phyloP scores from a whole-genome alignment of 2,888 invertebrate genomes.

The Resseliella maxima region DNA sequence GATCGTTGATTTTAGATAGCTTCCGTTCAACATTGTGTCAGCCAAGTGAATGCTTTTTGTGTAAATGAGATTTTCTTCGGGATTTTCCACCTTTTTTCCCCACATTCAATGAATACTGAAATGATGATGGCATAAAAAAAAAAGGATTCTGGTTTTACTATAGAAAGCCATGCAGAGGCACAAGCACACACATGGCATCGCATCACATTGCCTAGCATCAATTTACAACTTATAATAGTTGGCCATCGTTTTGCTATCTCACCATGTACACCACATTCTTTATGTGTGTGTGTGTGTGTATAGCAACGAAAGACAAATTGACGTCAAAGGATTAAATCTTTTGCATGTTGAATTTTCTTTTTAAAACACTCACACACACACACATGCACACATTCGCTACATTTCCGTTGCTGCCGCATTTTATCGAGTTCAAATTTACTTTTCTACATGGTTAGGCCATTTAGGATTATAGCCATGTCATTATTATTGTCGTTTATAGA shows the following conservation, averaged over 20 bases:
- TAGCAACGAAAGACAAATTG: conserved; percentile 22
- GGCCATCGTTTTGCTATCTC: not conserved
- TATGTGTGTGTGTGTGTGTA: too few species aligned
- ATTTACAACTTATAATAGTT: too few species aligned
- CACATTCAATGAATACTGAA: not conserved
- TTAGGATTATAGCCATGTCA: conserved; percentile 38
- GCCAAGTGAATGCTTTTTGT: not conserved
- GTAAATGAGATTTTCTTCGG: not conserved
- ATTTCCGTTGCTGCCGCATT: not conserved
- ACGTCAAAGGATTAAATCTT: conserved; percentile 42
- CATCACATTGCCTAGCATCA: too few species aligned
- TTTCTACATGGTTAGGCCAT: conserved; percentile 1
- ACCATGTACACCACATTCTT: too few species aligned
- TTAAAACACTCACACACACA: not conserved
- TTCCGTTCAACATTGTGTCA: not conserved
- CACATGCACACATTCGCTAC: not conserved
- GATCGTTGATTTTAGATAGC: not conserved
- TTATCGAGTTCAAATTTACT: conserved; percentile 43
- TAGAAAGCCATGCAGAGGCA: too few species aligned
- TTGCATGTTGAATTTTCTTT: not conserved
- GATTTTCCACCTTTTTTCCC: not conserved
- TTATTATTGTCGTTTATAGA: conserved; percentile 20
- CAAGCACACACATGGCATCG: not conserved
- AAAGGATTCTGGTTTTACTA: not conserved
- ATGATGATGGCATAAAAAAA: not conserved